Evolutionary conservation across 2,113 vertebrate genomes (phyloP).

Genomic region (Anoplopoma fimbria): DNA sequence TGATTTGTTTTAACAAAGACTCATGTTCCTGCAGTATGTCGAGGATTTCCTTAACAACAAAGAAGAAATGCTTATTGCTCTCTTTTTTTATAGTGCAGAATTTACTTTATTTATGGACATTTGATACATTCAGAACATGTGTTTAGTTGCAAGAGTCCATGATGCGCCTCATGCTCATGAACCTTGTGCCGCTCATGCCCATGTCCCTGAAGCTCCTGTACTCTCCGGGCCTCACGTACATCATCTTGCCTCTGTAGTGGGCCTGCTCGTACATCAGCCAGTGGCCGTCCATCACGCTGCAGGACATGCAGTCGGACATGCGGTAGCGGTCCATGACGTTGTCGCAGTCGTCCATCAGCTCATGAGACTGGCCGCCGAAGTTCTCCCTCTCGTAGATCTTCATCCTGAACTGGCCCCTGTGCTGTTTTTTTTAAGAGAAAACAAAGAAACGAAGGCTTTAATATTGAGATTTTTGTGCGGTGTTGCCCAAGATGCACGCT

Average conservation of each 20-base stretch:
- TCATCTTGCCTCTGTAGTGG: slow-evolving; percentile 74
- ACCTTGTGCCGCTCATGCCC: slow-evolving; percentile 33
- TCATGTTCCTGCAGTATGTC: not conserved
- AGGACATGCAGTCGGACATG: slow-evolving; percentile 40
- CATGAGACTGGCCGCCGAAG: not conserved
- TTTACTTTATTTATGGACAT: not conserved
- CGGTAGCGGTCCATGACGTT: not conserved
- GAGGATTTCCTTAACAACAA: not conserved
- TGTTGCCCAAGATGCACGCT: not conserved
- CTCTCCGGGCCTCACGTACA: slow-evolving; percentile 76
- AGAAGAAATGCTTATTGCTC: not conserved
- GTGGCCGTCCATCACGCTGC: slow-evolving; percentile 76
- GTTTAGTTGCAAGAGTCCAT: not conserved
- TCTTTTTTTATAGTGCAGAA: not conserved
- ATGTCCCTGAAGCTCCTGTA: slow-evolving; percentile 73
- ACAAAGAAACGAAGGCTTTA: not conserved
- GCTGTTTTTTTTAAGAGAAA: not conserved
- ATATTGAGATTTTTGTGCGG: not conserved
- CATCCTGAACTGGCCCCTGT: not conserved
- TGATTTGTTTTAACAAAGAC: not conserved
- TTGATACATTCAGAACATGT: not conserved
- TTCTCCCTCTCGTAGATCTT: slow-evolving; percentile 5
- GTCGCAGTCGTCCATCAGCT: slow-evolving; percentile 1
- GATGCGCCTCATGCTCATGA: slow-evolving; percentile 4
- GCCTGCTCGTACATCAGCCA: slow-evolving; percentile 80